A percentile compares a stretch with the other conserved stretches of the same genome.
These are phyloP conservation scores for Macrotus californicus DNA, from an alignment of 2,113 vertebrate genomes.

Conservation along the genomic window DNA sequence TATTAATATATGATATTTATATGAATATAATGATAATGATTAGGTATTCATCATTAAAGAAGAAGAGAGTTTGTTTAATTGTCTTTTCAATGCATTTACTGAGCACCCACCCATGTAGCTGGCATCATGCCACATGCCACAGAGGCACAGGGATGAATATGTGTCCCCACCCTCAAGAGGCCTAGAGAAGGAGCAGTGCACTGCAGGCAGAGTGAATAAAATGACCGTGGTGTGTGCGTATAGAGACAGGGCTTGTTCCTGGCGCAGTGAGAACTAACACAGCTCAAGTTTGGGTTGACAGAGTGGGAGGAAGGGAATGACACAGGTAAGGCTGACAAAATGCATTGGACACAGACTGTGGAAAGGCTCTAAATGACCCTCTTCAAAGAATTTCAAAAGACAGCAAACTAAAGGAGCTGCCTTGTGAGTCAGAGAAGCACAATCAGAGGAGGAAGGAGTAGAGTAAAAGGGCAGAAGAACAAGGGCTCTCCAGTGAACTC, in stretches of 20 bases:
- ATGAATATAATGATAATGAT: not conserved
- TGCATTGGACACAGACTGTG: not conserved
- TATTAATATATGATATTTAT: not conserved
- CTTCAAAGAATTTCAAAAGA: not conserved
- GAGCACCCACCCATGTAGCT: not conserved
- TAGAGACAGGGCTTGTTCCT: not conserved
- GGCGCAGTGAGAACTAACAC: not conserved
- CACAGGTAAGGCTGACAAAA: not conserved
- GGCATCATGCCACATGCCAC: not conserved
- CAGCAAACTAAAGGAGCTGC: not conserved
- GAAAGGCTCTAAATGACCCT: not conserved
- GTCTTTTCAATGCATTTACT: not conserved
- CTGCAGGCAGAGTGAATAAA: not conserved
- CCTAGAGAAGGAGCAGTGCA: not conserved
- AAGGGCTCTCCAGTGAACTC: not conserved
- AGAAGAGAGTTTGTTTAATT: not conserved
- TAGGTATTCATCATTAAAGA: not conserved
- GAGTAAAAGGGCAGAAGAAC: not conserved
- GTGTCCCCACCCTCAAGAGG: not conserved
- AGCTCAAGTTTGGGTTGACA: not conserved
- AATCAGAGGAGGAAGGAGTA: not conserved
- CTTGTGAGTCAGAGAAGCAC: not conserved
- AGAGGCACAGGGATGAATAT: not conserved
- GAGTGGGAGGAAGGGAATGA: not conserved
- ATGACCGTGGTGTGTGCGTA: not conserved